These are phyloP conservation scores for Dipus sagitta DNA, from an alignment of 2,797 vertebrate species.

Conservation along the genomic window DNA sequence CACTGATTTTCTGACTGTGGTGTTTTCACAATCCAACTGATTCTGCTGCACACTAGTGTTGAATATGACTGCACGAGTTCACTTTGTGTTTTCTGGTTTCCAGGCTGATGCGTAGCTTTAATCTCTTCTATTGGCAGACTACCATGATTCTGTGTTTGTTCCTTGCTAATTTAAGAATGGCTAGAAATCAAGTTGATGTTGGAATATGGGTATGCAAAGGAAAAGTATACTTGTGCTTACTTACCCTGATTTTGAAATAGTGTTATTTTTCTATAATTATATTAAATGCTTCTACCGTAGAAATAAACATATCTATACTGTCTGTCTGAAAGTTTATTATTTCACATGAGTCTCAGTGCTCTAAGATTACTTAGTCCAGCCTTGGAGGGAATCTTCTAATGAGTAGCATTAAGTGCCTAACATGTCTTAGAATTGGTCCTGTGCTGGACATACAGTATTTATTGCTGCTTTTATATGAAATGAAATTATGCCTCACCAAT, in stretches of 20 bases:
- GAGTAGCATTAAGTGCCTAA: neutral
- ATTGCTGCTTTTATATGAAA: neutral
- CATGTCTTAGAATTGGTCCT: neutral
- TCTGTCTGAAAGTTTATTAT: conserved; percentile 46
- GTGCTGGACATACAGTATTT: neutral
- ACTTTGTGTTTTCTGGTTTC: conserved; percentile 75
- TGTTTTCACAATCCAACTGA: conserved; percentile 31
- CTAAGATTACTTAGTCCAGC: neutral
- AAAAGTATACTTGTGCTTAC: conserved; percentile 84
- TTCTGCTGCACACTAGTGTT: neutral
- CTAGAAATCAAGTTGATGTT: conserved; percentile 74
- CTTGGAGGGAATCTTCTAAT: neutral
- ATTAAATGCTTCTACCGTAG: conserved; percentile 86
- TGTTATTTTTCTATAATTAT: conserved; percentile 89
- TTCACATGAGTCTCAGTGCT: conserved; percentile 15
- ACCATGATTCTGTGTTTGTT: conserved; percentile 68
- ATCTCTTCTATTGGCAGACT: conserved; percentile 69
- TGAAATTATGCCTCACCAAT: neutral
- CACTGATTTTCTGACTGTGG: neutral
- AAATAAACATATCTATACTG: conserved; percentile 84
- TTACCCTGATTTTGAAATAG: conserved; percentile 87
- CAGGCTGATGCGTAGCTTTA: conserved; percentile 74
- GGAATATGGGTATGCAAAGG: conserved; percentile 80
- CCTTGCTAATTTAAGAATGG: conserved; percentile 77
- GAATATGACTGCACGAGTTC: conserved; percentile 66